Base-by-base conservation (phyloP, 2,113 vertebrate genomes). In the Lipophrys pholis region DNA sequence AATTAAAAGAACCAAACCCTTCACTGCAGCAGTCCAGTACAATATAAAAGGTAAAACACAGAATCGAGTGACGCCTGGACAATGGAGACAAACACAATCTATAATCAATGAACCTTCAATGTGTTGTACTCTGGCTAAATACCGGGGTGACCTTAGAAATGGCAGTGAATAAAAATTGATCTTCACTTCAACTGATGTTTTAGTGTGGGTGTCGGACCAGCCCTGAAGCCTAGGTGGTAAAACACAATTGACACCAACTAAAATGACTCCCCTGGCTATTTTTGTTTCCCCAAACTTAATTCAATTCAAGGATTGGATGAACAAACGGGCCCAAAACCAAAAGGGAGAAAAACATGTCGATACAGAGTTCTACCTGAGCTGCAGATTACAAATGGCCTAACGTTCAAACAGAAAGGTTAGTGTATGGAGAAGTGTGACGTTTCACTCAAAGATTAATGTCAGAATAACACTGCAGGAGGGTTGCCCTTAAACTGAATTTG, bases 1-100 rank as follows among this genome's bases (percentile, higher is more conserved):
- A 21, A 51, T 15, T 15, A 56, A 75, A 68, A 46, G 52, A 36
- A 43, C 42, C 42, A 80, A 71, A 83, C 46, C 42, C 75, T 55
- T 17, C 38, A 50, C 11, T 45, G 15, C 59, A 50, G 15, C 56
- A 55, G 6, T 21, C 65, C 8, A 56, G 46, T 41, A 53, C 30
- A 78, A 36, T 8, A 55, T 21, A 60, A 67, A n/a, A 58, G 5
- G n/a, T 46, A 49, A 78, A 45, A 75, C 21, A 74, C 39, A 62
- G 35, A 53, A 59, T 49, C 16, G 66, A 67, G 17, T 9, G 52
- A 57, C 57, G 51, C 40, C 39, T 2, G n/a, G 9, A 63, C 38
- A 48, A 36, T 14, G 8, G 6, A 14, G 41, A 51, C 30, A 55
- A 71, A 74, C 45, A 54, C 17, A 7, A 38, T 60, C 50, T 0